Base-by-base conservation (phyloP, 2,888 invertebrate genomes). In the Halictus quadricinctus region DNA sequence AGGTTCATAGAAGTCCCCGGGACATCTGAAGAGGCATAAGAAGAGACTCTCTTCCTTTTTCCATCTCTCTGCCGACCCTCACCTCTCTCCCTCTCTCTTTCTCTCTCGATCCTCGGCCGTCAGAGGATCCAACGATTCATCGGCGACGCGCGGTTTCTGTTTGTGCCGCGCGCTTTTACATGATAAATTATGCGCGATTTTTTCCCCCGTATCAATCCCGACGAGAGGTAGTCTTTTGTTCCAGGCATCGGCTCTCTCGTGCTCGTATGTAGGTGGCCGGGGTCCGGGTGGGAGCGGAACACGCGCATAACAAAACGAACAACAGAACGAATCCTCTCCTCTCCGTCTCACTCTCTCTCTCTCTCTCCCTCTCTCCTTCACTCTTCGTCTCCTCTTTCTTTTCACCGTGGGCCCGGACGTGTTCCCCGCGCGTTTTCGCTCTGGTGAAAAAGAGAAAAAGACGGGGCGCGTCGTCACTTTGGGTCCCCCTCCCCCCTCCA, bases 181-280 rank as follows among this genome's bases (percentile, higher is more conserved):
- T 89, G 90, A 90, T 90, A 90, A 90, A 90, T 90, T 89, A 83
- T 76, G 76, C 80, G 80, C 79, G 83, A 85, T 88, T 88, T 89
- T 86, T 87, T 83, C 72, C 50, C 46, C 70, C 78, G 78, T 86
- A 88, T 90, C 88, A 85, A 87, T 88, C 81, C 77, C 50, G 25
- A 69, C 77, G 86, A 83, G 76, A 84, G 79, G 64, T 25, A 66
- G 75, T 4, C 90, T 88, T 90, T 90, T 90, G 89, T 90, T 87
- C 84, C 50, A 41, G 76, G 66, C 80, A 69, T 75, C 60, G 58
- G 60, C 60, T 60, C 60, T 54, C 13, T 69, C 69, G 81, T 41
- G 13, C 21, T 54, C 54, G 21, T 64, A 81, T 74, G 88, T 84
- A 86, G 89, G 89, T 83, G 89, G 89, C 25, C 78, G 54, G 13